These are phyloP conservation scores for Helicoverpa armigera DNA, from an alignment of 1,140 invertebrate genomes.

Conservation along the genomic window DNA sequence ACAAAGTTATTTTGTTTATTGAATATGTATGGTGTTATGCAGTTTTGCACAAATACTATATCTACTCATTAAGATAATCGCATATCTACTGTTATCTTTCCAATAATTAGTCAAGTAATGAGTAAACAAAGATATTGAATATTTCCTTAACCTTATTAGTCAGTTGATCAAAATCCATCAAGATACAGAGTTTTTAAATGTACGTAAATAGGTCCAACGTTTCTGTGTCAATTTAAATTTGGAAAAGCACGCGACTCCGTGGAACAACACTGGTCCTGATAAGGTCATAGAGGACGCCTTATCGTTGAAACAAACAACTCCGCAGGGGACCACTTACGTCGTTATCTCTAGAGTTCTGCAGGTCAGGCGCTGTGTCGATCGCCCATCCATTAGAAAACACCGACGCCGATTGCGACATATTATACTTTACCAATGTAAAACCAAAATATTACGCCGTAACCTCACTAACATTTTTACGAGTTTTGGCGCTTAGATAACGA, in stretches of 20 bases:
- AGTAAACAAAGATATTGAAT: conserved; percentile 9
- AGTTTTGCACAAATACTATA: not conserved
- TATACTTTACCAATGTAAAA: conserved; percentile 31
- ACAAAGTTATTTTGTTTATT: too few relatives aligned
- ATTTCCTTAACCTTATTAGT: not conserved
- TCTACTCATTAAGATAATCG: not conserved
- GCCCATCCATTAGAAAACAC: conserved; percentile 80
- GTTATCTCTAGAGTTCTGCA: conserved; percentile 73
- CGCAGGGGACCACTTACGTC: conserved; percentile 84
- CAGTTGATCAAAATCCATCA: not conserved
- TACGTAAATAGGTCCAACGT: not conserved
- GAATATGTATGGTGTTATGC: too few relatives aligned
- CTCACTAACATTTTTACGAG: conserved; percentile 44
- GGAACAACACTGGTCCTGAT: conserved; percentile 18
- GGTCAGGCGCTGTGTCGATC: conserved; percentile 79
- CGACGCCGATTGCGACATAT: conserved; percentile 71
- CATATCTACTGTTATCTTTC: not conserved
- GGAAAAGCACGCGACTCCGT: conserved; percentile 26
- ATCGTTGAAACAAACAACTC: conserved; percentile 78
- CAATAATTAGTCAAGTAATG: conserved; percentile 15
- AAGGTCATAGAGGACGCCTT: conserved; percentile 63
- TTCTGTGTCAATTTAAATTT: conserved; percentile 4
- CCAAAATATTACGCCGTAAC: conserved; percentile 45
- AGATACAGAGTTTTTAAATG: not conserved
- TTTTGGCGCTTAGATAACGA: conserved; percentile 14